A percentile compares a stretch with the other conserved stretches of the same genome.
Evolutionary conservation across 1,140 invertebrate genomes (phyloP).

Genomic region (Drosophila orena): DNA sequence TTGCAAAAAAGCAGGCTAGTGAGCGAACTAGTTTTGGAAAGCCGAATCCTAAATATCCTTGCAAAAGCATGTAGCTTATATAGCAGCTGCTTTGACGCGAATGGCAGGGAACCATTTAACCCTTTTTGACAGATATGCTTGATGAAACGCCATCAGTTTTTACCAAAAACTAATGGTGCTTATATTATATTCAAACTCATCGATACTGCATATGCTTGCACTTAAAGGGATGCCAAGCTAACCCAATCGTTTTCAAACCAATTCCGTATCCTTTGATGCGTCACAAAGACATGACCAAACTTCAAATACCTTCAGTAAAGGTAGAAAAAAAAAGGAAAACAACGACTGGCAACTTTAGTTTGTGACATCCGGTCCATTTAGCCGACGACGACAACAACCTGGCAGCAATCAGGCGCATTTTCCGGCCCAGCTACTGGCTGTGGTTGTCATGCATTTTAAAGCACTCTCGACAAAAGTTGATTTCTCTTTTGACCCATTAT

Average conservation of each 20-base stretch:
- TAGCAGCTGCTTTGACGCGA: no score
- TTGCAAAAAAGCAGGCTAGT: slow-evolving; percentile 1
- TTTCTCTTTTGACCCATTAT: slow-evolving; percentile 83
- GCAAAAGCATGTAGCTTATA: not conserved
- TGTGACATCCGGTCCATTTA: slow-evolving; percentile 82
- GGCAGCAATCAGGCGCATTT: slow-evolving; percentile 78
- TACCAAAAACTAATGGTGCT: no score
- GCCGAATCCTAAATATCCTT: not conserved
- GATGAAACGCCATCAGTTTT: no score
- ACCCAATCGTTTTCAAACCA: not conserved
- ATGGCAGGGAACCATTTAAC: no score
- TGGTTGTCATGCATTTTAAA: slow-evolving; percentile 78
- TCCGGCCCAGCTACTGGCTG: slow-evolving; percentile 42
- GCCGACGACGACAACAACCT: slow-evolving; percentile 74
- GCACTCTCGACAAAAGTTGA: slow-evolving; percentile 82
- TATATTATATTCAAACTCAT: no score
- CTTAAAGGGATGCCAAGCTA: no score
- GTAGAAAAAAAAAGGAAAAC: slow-evolving; percentile 18
- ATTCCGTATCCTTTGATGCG: not conserved
- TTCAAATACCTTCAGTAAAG: not conserved
- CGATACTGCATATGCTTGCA: no score
- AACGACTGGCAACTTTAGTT: slow-evolving; percentile 74
- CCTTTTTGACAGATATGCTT: no score
- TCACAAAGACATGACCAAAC: not conserved
- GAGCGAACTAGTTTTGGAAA: not conserved